Conservation (phyloP, 2,113 vertebrate genomes). For the Perccottus glenii region DNA sequence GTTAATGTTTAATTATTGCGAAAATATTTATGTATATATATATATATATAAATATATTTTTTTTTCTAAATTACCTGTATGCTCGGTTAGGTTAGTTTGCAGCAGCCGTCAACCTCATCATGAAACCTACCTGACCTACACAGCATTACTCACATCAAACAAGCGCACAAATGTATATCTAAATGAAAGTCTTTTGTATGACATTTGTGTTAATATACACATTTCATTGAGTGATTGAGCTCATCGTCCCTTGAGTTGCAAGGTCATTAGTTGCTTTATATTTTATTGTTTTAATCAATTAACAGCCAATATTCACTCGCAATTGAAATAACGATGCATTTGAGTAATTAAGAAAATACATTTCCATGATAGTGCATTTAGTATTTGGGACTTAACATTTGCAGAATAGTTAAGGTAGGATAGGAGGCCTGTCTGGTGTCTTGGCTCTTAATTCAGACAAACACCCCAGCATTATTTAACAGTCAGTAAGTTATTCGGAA, state of each 20-base stretch:
- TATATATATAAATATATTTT: too few species aligned
- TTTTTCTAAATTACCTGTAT: not conserved
- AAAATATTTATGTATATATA: rapidly evolving
- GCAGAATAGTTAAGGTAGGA: too few species aligned
- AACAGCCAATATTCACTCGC: slow-evolving; percentile 5
- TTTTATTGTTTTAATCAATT: slow-evolving; percentile 40
- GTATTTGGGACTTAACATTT: not conserved
- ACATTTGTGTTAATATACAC: not conserved
- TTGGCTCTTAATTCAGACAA: slow-evolving; percentile 19
- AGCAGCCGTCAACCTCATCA: slow-evolving; percentile 41
- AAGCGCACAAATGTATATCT: slow-evolving; percentile 16
- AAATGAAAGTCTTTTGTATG: not conserved
- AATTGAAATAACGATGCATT: slow-evolving; percentile 24
- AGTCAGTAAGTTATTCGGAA: slow-evolving; percentile 26
- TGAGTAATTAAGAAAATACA: not conserved
- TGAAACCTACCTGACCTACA: slow-evolving; percentile 64
- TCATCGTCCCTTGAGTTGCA: slow-evolving; percentile 25
- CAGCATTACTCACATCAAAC: slow-evolving; percentile 22
- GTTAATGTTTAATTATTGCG: not conserved
- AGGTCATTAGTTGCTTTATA: slow-evolving; percentile 52
- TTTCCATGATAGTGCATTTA: not conserved
- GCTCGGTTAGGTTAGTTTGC: slow-evolving; percentile 25
- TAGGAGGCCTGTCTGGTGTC: not conserved
- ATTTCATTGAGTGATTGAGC: not conserved
- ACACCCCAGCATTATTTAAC: slow-evolving; percentile 23